Evolutionary conservation across 2,113 vertebrate species (phyloP).

Genomic region (Blennius ocellaris): DNA sequence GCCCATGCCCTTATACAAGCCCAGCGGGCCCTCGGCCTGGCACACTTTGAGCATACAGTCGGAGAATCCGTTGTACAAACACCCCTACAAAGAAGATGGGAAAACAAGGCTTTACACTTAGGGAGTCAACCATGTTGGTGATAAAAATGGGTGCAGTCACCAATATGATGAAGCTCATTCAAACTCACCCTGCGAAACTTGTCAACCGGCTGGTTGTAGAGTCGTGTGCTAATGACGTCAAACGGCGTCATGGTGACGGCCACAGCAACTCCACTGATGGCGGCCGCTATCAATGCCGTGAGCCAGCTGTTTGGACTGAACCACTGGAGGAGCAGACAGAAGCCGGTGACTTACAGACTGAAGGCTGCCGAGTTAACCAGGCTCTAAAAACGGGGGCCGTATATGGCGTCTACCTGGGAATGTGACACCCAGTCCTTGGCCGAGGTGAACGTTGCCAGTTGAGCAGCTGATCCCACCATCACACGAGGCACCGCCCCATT

Average conservation of each 20-base stretch:
- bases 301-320: slow-evolving; percentile 88
- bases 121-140: too few relatives aligned
- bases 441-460: slow-evolving; percentile 91
- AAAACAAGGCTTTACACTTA: slow-evolving; percentile 1
- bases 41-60: slow-evolving; percentile 91
- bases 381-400: slow-evolving; percentile 1
- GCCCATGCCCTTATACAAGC: slow-evolving; percentile 93
- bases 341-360: not conserved
- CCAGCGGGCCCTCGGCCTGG: slow-evolving; percentile 86
- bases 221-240: slow-evolving; percentile 93
- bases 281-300: slow-evolving; percentile 86
- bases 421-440: slow-evolving; percentile 90
- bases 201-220: slow-evolving; percentile 96
- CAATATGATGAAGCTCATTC: not conserved
- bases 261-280: slow-evolving; percentile 92
- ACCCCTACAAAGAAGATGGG: slow-evolving; percentile 80
- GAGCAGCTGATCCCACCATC: slow-evolving; percentile 92
- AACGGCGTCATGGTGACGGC: slow-evolving; percentile 91
- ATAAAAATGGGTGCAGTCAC: not conserved
- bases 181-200: slow-evolving; percentile 83
- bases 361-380: not conserved
- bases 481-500: slow-evolving; percentile 91
- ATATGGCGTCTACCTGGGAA: slow-evolving; percentile 72
- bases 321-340: slow-evolving; percentile 81
- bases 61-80: slow-evolving; percentile 87